Evolutionary conservation across 2,797 vertebrate species (phyloP).

Genomic region (Coranthus polyacanthus): DNA sequence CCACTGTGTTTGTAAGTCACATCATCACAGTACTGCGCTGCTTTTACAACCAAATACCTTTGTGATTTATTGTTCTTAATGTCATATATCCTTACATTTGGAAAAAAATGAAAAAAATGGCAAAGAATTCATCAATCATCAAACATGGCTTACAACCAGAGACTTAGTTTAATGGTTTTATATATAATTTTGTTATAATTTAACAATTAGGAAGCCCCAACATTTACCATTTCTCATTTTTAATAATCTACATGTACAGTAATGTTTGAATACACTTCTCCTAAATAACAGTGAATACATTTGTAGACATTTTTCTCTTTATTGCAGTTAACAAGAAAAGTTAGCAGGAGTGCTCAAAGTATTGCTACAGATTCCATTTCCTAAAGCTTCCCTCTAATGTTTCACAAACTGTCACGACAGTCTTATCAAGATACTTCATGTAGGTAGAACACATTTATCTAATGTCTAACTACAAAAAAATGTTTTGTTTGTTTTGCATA

Average conservation of each 20-base stretch:
- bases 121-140: conserved; percentile 19
- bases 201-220: conserved; percentile 72
- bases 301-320: conserved; percentile 74
- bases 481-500: conserved; percentile 57
- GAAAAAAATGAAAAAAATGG: conserved; percentile 11
- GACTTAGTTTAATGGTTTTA: conserved; percentile 71
- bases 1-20: no score
- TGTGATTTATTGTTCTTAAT: conserved; percentile 30
- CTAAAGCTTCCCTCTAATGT: conserved; percentile 58
- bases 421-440: conserved; percentile 49
- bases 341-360: conserved; percentile 77
- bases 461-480: conserved; percentile 43
- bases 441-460: conserved; percentile 28
- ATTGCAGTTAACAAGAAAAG: conserved; percentile 78
- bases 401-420: conserved; percentile 50
- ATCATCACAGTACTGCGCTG: conserved; percentile 2
- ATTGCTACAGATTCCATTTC: conserved; percentile 79
- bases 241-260: conserved; percentile 76
- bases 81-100: conserved; percentile 23
- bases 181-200: conserved; percentile 60
- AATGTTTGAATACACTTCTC: conserved; percentile 73
- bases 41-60: conserved; percentile 10
- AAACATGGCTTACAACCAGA: conserved; percentile 59
- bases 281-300: conserved; percentile 79
- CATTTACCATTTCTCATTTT: conserved; percentile 53